Conservation (phyloP, 92 coral and sea anemone species). For the Bergia sp. region DNA sequence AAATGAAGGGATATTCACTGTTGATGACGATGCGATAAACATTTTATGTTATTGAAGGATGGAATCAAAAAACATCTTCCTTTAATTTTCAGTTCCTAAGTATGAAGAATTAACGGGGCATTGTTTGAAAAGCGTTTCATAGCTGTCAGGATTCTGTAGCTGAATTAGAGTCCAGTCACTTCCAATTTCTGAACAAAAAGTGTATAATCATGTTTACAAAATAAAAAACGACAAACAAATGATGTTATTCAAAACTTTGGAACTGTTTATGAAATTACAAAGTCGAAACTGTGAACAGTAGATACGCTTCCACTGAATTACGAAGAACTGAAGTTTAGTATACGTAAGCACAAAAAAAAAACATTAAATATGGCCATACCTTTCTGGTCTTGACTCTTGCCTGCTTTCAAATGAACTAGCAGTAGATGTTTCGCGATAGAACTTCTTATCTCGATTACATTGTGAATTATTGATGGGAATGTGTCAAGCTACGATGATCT, state of each 20-base stretch:
- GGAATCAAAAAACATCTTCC: not conserved
- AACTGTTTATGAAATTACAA: not conserved
- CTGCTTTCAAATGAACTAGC: constrained; percentile 36
- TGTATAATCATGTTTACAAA: not conserved
- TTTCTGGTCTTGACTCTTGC: constrained; percentile 10
- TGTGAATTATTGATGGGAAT: constrained; percentile 15
- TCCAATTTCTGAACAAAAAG: not conserved
- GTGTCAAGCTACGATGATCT: constrained; percentile 29
- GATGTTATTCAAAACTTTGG: not conserved
- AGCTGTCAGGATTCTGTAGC: not conserved
- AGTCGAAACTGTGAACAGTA: not conserved
- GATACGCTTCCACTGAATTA: not conserved
- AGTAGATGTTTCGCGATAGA: constrained; percentile 1
- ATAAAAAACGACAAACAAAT: not conserved
- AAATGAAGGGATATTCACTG: no score
- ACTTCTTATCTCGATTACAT: constrained; percentile 11
- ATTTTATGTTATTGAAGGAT: not conserved
- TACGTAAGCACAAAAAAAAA: not conserved
- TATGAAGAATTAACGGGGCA: no score
- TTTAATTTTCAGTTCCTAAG: no score
- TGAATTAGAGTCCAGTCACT: not conserved
- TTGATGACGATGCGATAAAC: not conserved
- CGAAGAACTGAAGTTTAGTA: not conserved
- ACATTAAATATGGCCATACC: constrained; percentile 14
- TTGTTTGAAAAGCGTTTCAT: not conserved